phyloP scores from a whole-genome alignment of 2,113 vertebrate genomes.

The Dasypus novemcinctus region DNA sequence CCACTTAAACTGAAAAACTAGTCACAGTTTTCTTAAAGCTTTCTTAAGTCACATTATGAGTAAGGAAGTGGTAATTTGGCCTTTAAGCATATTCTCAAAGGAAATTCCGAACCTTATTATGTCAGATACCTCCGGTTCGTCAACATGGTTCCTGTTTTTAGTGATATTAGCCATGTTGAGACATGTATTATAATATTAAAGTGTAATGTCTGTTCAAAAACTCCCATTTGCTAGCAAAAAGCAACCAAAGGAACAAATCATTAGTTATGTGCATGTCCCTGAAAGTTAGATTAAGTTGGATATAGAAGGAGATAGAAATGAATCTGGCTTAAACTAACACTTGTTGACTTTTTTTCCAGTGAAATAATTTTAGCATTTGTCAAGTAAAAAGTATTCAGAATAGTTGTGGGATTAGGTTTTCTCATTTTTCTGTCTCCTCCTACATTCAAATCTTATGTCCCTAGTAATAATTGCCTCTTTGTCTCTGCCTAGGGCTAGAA shows the following conservation, averaged over 20 bases:
- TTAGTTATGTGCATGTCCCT: background rate
- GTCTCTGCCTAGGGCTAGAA: background rate
- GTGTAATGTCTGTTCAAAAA: background rate
- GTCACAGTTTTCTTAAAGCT: background rate
- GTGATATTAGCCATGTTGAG: background rate
- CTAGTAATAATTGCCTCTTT: background rate
- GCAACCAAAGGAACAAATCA: background rate
- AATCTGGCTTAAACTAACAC: background rate
- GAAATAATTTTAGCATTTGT: background rate
- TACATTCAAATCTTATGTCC: background rate
- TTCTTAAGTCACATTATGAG: background rate
- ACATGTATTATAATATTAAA: background rate
- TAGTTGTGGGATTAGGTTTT: background rate
- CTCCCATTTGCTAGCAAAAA: background rate
- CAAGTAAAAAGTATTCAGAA: background rate
- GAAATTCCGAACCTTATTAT: background rate
- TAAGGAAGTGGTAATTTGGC: background rate
- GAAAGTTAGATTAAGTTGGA: background rate
- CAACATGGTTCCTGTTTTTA: background rate
- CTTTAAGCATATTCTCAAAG: background rate
- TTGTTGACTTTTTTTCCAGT: background rate
- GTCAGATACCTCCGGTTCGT: background rate
- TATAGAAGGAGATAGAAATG: too few relatives aligned
- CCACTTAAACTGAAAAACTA: background rate
- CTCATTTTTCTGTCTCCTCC: background rate